A percentile compares a stretch with the other conserved stretches of the same genome.
Conservation (phyloP, 2,888 invertebrate species). For the Eupithecia vulgata region DNA sequence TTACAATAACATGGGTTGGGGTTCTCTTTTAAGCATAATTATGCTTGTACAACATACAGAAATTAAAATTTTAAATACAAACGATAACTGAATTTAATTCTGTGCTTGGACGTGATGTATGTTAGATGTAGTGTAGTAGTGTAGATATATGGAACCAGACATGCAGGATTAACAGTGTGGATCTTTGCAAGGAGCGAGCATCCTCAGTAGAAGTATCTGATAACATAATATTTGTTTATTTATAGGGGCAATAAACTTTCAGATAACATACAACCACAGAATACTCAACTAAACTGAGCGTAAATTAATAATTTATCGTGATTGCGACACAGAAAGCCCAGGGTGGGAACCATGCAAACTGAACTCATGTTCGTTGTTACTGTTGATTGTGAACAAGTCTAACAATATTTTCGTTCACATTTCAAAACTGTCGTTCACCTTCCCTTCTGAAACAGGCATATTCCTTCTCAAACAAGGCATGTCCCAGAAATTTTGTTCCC, state of each 20-base stretch:
- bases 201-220: neutral
- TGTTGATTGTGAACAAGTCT: neutral
- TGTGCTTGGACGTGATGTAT: too few species aligned
- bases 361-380: neutral
- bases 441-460: conserved; percentile 38
- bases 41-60: too few species aligned
- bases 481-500: conserved; percentile 58
- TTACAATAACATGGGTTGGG: too few species aligned
- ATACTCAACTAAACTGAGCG: neutral
- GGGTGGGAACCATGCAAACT: neutral
- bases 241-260: neutral
- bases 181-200: neutral
- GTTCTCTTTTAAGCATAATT: too few species aligned
- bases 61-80: too few species aligned
- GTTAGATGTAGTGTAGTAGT: too few species aligned
- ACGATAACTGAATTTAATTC: too few species aligned
- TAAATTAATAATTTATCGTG: neutral
- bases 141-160: too few species aligned
- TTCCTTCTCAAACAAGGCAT: conserved; percentile 56
- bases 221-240: neutral
- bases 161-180: neutral
- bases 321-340: neutral
- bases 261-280: neutral
- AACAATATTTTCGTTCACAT: conserved; percentile 32
- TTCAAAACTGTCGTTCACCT: conserved; percentile 46